Percentiles rank a stretch among this genome's conserved stretches.
These are phyloP conservation scores for Cassiopea andromeda DNA, from an alignment of 30 jellyfish, hydroid and myxozoan species.

Conservation along the genomic window DNA sequence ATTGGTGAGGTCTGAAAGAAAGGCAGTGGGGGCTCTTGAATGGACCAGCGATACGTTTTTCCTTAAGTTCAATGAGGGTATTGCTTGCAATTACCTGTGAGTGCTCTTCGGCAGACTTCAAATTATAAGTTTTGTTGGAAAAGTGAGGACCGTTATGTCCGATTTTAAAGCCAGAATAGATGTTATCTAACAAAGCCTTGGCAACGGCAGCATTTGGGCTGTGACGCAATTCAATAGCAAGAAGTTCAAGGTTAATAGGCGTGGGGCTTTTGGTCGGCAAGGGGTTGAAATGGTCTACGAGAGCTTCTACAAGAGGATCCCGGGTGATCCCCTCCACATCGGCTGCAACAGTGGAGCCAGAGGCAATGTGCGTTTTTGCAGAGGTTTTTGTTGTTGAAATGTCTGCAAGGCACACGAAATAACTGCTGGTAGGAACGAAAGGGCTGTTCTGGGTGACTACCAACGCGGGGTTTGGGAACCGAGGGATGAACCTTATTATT, in stretches of 20 bases:
- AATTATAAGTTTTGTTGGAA: background rate
- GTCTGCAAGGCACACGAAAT: too few relatives aligned
- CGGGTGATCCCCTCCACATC: background rate
- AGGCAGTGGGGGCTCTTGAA: background rate
- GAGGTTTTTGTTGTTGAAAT: too few relatives aligned
- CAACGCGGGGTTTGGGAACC: too few relatives aligned
- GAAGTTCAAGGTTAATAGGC: background rate
- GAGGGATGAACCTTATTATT: too few relatives aligned
- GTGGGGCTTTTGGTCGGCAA: background rate
- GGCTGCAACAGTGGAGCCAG: too few relatives aligned
- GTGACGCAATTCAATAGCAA: background rate
- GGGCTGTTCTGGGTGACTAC: too few relatives aligned
- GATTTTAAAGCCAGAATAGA: background rate
- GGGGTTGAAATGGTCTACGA: background rate
- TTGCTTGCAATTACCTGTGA: background rate
- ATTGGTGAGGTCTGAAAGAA: conserved; percentile 6
- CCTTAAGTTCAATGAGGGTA: background rate
- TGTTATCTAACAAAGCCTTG: background rate
- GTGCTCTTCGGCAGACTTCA: background rate
- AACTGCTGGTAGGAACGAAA: too few relatives aligned
- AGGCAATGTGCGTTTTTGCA: too few relatives aligned
- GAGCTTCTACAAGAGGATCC: background rate
- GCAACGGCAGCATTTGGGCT: background rate
- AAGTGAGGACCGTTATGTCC: background rate
- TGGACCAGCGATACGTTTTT: background rate